A percentile compares a stretch with the other conserved stretches of the same genome.
These are phyloP conservation scores for Gracilinanus agilis DNA, from an alignment of 2,113 vertebrate genomes.

Conservation along the genomic window DNA sequence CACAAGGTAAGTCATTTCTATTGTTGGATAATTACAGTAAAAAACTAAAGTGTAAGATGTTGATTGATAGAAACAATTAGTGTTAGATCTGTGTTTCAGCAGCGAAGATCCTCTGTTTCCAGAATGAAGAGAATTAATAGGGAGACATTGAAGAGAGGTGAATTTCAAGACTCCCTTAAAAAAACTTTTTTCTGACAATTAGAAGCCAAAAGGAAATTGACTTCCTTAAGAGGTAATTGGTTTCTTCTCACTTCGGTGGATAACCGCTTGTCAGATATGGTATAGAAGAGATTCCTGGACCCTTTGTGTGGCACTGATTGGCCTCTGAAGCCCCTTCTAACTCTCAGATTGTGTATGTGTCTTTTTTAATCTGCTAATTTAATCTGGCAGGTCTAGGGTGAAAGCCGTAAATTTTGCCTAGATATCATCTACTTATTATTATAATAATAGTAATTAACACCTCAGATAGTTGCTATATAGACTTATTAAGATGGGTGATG, in stretches of 20 bases:
- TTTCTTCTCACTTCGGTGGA: background rate
- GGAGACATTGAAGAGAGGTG: background rate
- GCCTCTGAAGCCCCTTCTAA: background rate
- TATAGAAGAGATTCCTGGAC: background rate
- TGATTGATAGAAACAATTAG: background rate
- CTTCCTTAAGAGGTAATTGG: background rate
- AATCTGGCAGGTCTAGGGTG: conserved; percentile 35
- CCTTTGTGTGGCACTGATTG: background rate
- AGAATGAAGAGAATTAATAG: background rate
- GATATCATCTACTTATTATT: background rate
- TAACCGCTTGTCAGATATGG: background rate
- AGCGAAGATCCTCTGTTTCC: background rate
- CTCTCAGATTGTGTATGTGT: background rate
- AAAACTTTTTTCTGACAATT: background rate
- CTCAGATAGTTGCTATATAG: conserved; percentile 43
- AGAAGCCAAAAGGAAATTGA: background rate
- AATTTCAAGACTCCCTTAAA: background rate
- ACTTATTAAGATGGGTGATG: background rate
- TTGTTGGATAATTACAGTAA: background rate
- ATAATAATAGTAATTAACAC: conserved; percentile 30
- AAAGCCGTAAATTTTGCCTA: background rate
- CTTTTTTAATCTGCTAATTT: background rate
- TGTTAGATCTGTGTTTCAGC: background rate
- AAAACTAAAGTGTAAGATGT: background rate
- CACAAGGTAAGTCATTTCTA: background rate